A percentile compares a stretch with the other conserved stretches of the same genome.
phyloP scores from a whole-genome alignment of 2,797 vertebrate species.

The Sebastes hubbsi region DNA sequence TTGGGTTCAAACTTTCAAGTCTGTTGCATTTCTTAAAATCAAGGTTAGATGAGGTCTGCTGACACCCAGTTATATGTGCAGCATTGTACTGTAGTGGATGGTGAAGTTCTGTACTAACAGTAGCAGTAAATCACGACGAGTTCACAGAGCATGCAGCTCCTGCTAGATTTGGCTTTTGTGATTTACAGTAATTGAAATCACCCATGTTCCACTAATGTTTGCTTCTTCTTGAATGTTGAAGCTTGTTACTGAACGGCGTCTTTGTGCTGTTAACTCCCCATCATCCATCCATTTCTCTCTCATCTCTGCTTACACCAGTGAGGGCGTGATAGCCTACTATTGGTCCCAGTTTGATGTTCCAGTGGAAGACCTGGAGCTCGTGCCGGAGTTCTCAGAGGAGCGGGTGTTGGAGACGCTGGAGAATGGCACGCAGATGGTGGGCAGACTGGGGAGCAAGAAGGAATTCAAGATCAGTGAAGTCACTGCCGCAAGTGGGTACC shows the following conservation, averaged over 20 bases:
- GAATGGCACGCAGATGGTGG: constrained; percentile 8
- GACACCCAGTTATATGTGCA: not conserved
- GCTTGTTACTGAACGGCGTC: not conserved
- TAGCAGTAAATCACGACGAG: not conserved
- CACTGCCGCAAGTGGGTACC: constrained; percentile 75
- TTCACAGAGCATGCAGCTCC: not conserved
- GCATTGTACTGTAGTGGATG: not conserved
- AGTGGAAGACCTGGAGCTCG: constrained; percentile 44
- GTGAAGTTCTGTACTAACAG: not conserved
- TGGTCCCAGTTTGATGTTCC: constrained; percentile 82
- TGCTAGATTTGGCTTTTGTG: not conserved
- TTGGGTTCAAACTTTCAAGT: not conserved
- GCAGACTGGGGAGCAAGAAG: not conserved
- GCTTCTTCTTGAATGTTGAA: constrained; percentile 4
- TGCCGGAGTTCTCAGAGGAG: constrained; percentile 76
- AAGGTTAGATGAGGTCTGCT: constrained; percentile 9
- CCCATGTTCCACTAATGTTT: not conserved
- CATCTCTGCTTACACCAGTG: constrained; percentile 60
- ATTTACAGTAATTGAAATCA: not conserved
- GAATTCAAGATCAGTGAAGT: constrained; percentile 62
- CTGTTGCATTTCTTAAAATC: constrained; percentile 7
- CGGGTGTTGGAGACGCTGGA: constrained; percentile 70
- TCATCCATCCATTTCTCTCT: not conserved
- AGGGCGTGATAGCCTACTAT: constrained; percentile 80
- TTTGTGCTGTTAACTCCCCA: not conserved